A percentile compares a stretch with the other conserved stretches of the same genome.
Conservation (phyloP, 2,888 invertebrate genomes). For the Aleiodes alternator region DNA sequence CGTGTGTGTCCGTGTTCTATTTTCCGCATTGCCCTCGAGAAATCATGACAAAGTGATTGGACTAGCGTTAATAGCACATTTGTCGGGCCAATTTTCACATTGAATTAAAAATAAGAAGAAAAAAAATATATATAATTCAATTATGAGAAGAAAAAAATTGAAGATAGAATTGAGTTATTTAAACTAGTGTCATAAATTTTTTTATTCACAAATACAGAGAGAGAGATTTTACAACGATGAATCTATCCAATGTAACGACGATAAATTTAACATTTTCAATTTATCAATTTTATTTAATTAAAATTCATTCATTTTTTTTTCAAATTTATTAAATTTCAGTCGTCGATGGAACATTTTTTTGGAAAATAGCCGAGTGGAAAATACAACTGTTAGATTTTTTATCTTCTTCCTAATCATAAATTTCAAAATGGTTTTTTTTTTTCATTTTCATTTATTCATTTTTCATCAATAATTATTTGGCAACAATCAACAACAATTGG, state of each 20-base stretch:
- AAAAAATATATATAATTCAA: not conserved
- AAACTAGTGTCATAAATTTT: slow-evolving; percentile 52
- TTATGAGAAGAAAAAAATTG: not conserved
- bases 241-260: slow-evolving; percentile 67
- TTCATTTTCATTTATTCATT: slow-evolving; percentile 40
- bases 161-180: not conserved
- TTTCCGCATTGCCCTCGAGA: slow-evolving; percentile 16
- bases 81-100: slow-evolving; percentile 10
- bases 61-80: not conserved
- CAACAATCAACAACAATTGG: slow-evolving; percentile 75
- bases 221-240: slow-evolving; percentile 65
- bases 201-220: slow-evolving; percentile 69
- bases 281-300: slow-evolving; percentile 46
- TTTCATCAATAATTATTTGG: slow-evolving; percentile 67
- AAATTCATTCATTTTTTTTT: slow-evolving; percentile 23
- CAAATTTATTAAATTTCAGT: slow-evolving; percentile 11
- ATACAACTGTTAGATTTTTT: slow-evolving; percentile 59
- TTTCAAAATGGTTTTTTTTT: slow-evolving; percentile 34
- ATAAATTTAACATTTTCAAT: slow-evolving; percentile 54
- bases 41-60: slow-evolving; percentile 20
- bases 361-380: slow-evolving; percentile 72
- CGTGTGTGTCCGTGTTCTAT: slow-evolving; percentile 14
- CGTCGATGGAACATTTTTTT: slow-evolving; percentile 56
- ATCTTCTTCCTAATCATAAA: slow-evolving; percentile 22
- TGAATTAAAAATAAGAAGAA: not conserved